phyloP scores from a whole-genome alignment of 1,140 invertebrate species.

The Aphaenogaster floridana region DNA sequence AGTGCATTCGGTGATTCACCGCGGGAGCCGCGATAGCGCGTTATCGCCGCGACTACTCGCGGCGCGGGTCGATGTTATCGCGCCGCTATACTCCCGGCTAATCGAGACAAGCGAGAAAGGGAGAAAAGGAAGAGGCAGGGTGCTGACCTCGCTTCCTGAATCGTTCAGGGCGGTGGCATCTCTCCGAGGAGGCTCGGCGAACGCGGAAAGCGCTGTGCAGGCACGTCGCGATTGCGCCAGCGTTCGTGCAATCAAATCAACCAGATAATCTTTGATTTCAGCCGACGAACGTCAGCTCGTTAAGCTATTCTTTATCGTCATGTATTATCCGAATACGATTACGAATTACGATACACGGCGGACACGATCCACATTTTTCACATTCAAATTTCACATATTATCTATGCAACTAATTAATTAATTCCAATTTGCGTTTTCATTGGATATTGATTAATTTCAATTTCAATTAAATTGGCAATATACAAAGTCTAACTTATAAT shows the following conservation, averaged over 20 bases:
- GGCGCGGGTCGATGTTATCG: conserved; percentile 78
- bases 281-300: conserved; percentile 47
- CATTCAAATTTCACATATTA: background rate
- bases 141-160: conserved; percentile 72
- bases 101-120: conserved; percentile 67
- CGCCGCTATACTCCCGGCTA: conserved; percentile 57
- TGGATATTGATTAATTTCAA: background rate
- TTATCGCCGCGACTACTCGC: conserved; percentile 74
- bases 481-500: background rate
- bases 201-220: background rate
- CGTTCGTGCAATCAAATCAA: conserved; percentile 52
- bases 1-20: conserved; percentile 73
- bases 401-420: background rate
- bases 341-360: background rate
- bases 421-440: background rate
- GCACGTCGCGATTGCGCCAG: conserved; percentile 25
- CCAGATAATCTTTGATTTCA: conserved; percentile 60
- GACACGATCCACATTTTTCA: background rate
- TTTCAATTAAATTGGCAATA: background rate
- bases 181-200: conserved; percentile 47
- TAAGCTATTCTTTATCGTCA: conserved; percentile 31
- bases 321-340: background rate
- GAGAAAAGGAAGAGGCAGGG: conserved; percentile 52
- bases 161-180: conserved; percentile 69
- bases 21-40: conserved; percentile 74